Evolutionary conservation across 2,113 vertebrate genomes (phyloP).

Genomic region (Bubo blakistoni): DNA sequence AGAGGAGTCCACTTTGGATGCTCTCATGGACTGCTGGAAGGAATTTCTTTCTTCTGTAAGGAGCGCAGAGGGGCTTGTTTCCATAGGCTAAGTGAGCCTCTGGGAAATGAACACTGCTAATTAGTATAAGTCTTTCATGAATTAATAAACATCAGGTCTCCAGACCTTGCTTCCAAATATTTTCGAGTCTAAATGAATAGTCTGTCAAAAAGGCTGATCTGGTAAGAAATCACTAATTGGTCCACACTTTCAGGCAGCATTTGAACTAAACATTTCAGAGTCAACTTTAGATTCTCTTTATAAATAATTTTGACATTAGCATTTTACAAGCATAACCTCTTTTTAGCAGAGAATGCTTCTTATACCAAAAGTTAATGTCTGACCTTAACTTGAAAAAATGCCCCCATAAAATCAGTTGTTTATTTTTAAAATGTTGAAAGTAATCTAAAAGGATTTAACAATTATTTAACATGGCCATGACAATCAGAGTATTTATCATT

Average conservation of each 20-base stretch:
- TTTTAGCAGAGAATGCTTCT: neutral
- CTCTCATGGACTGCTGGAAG: neutral
- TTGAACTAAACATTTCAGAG: neutral
- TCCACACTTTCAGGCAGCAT: neutral
- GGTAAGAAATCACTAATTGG: neutral
- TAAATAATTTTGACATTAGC: neutral
- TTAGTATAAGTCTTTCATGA: neutral
- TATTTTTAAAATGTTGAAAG: constrained; percentile 16
- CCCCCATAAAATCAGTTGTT: neutral
- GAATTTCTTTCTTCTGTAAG: neutral
- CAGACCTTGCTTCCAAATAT: constrained; percentile 6
- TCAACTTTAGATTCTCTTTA: neutral
- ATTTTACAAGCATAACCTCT: neutral
- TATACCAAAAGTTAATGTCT: neutral
- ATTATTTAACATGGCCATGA: constrained; percentile 18
- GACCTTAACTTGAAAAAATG: neutral
- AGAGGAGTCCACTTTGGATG: neutral
- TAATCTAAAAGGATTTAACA: neutral
- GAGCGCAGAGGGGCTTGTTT: neutral
- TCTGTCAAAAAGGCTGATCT: neutral
- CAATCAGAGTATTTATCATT: neutral
- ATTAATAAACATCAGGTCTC: neutral
- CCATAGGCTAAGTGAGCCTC: neutral
- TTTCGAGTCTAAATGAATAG: neutral
- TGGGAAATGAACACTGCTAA: neutral